Conservation (phyloP, 2,113 vertebrate genomes). For the Pandion haliaetus region DNA sequence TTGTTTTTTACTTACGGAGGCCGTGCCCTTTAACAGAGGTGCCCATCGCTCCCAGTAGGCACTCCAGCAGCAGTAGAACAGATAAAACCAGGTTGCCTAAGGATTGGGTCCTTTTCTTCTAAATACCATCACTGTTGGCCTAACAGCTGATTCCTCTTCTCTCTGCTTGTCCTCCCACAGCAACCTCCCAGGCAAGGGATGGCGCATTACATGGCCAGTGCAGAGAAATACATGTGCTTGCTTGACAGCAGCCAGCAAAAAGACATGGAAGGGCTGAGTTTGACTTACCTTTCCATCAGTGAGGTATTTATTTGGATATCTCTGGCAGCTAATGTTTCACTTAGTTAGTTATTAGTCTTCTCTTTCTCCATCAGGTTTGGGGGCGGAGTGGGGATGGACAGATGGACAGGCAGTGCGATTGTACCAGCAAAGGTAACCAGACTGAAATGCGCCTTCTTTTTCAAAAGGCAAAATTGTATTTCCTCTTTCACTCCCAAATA, state of each 20-base stretch:
- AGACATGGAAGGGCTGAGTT: neutral
- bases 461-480: neutral
- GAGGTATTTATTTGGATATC: accelerated
- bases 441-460: neutral
- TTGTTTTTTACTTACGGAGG: neutral
- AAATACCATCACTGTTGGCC: neutral
- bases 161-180: neutral
- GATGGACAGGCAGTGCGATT: neutral
- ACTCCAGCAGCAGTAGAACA: neutral
- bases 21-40: neutral
- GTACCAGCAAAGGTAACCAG: neutral
- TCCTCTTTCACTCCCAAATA: neutral
- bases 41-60: accelerated
- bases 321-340: neutral
- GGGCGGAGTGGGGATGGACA: neutral
- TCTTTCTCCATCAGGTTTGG: neutral
- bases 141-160: neutral
- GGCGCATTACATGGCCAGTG: accelerated
- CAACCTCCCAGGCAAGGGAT: neutral
- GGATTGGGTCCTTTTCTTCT: neutral
- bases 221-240: neutral
- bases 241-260: neutral
- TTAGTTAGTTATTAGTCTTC: neutral
- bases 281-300: neutral
- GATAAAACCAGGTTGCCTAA: neutral